Percentiles rank a stretch among this genome's conserved stretches.
Conservation (phyloP, 2,888 invertebrate genomes). For the Drosophila ustulata region DNA sequence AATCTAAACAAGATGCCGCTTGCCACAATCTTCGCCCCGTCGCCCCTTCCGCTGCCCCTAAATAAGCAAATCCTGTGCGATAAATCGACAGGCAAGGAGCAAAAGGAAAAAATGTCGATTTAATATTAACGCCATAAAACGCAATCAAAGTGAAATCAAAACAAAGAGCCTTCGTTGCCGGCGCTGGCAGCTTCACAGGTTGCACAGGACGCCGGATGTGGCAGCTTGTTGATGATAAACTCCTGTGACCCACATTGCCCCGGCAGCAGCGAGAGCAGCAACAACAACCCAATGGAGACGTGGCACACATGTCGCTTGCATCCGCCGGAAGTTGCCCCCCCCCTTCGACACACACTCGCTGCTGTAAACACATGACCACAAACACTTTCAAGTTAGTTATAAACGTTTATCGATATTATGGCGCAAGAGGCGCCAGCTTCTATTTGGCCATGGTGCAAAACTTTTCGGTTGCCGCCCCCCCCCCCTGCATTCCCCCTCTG, state of each 20-base stretch:
- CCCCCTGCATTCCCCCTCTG: neutral
- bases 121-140: constrained; percentile 74
- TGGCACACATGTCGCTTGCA: constrained; percentile 66
- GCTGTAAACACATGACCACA: constrained; percentile 43
- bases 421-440: constrained; percentile 43
- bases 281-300: constrained; percentile 26
- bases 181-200: constrained; percentile 38
- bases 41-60: constrained; percentile 19
- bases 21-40: neutral
- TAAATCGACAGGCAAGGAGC: constrained; percentile 39
- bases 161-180: constrained; percentile 27
- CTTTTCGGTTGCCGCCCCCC: constrained; percentile 25
- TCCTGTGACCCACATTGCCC: constrained; percentile 74
- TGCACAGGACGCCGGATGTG: constrained; percentile 70
- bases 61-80: constrained; percentile 71
- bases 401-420: constrained; percentile 78
- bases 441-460: constrained; percentile 35
- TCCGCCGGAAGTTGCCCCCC: constrained; percentile 72
- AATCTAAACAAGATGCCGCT: constrained; percentile 77
- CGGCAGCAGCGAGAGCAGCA: neutral
- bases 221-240: constrained; percentile 80
- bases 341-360: constrained; percentile 15
- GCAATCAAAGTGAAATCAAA: constrained; percentile 65
- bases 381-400: constrained; percentile 75
- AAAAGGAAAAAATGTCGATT: constrained; percentile 66